Base-by-base conservation (phyloP, 2,113 vertebrate genomes). In the Cyanocitta stelleri region DNA sequence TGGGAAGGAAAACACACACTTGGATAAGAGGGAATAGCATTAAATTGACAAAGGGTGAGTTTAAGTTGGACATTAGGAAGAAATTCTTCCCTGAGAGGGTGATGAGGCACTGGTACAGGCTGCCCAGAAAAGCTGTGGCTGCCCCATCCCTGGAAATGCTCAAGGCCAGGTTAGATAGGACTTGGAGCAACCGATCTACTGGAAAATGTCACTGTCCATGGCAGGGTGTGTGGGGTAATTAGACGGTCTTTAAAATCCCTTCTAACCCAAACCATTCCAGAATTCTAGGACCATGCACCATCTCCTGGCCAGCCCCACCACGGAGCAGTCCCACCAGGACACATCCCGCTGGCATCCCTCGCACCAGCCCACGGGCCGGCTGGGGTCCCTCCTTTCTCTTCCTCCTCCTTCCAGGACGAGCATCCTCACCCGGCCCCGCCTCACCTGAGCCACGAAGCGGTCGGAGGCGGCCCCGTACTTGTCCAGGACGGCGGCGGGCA, bases 361-460 rank as follows among this genome's bases (percentile, higher is more conserved):
- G 6, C 73, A 39, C 30, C 63, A 14, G 21, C 72, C 73, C 52
- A 13, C 16, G 13, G 55, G 3, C 4, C 33, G 39, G 39, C 29
- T 3, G 20, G 5, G 13, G 2, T 11, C 44, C 44, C 68, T 56
- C 29, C 44, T 22, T 29, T 9, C 29, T 54, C 18, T 56, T 76
- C n/a, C 68, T 64, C 32, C 74, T 63, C 43, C 49, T 71, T 1
- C 23, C 54, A 21, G 39, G 24, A 52, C 39, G 67, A 59, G 81
- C 81, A 54, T 13, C 89, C 52, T 30, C n/a, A 8, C 29, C 20
- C 14, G 30, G 39, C 67, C 44, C 15, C 75, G 54, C 67, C 75
- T 92, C 97, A 99, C 99, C 99, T 99, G 99, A 11, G 97, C 90
- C 13, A 99, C 98, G 96, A 99, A 99, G 73, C 99, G 98, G 49